phyloP scores from a whole-genome alignment of 2,113 vertebrate species.

The Symphodus melops region DNA sequence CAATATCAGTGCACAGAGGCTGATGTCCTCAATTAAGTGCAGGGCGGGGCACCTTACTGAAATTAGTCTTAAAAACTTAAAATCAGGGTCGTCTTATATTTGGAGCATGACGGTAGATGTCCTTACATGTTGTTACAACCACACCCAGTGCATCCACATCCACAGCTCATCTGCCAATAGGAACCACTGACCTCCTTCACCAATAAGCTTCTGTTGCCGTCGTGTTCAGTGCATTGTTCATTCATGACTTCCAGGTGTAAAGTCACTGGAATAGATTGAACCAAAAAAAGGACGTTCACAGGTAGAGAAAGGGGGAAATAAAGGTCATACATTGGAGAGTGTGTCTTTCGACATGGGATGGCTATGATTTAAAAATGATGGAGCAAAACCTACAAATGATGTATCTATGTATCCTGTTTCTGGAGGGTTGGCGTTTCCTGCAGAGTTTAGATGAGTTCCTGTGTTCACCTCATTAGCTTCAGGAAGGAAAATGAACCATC shows the following conservation, averaged over 20 bases:
- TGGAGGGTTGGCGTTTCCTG: constrained; percentile 36
- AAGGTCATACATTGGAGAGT: not conserved
- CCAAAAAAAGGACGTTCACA: not conserved
- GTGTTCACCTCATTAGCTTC: constrained; percentile 24
- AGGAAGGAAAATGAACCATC: constrained; percentile 27
- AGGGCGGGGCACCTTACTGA: too few species aligned
- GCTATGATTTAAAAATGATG: constrained; percentile 24
- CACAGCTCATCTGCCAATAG: not conserved
- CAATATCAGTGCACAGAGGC: too few species aligned
- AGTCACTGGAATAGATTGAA: not conserved
- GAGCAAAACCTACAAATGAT: constrained; percentile 30
- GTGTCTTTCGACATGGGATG: constrained; percentile 34
- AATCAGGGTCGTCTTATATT: too few species aligned
- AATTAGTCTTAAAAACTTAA: too few species aligned
- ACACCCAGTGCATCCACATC: not conserved
- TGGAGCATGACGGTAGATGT: too few species aligned
- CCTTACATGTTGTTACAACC: not conserved
- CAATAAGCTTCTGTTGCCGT: not conserved
- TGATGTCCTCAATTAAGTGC: too few species aligned
- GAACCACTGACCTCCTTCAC: not conserved
- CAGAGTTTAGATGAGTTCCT: constrained; percentile 37
- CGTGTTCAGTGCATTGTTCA: not conserved
- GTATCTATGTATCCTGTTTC: constrained; percentile 11
- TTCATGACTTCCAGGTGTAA: not conserved
- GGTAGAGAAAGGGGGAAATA: not conserved